Base-by-base conservation (phyloP, 2,888 invertebrate species). In the Diarsia brunnea region DNA sequence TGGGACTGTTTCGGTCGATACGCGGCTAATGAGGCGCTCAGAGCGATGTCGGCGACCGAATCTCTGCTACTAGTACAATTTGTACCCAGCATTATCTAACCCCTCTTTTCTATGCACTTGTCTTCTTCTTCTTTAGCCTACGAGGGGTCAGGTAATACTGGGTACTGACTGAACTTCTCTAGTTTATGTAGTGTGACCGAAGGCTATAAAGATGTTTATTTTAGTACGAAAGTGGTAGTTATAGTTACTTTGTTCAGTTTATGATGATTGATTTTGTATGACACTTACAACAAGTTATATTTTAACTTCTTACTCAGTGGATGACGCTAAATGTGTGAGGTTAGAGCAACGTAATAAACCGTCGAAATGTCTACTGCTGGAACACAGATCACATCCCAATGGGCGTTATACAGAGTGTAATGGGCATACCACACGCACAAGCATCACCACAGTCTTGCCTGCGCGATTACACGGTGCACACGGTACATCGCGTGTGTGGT, bases 1-100 rank as follows among this genome's bases (percentile, higher is more conserved):
- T 47, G 55, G 51, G 31, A 67, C 71, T 85, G 82, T 85, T 85
- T 81, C 83, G 71, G 78, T 74, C 74, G 64, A 78, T 71, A 78
- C 63, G 38, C 53, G 47, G 69, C 70, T 81, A 80, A 76, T 78
- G 84, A 86, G 76, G 66, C 81, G 51, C 67, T 75, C 47, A 75
- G 65, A 70, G 66, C 75, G 38, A 73, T 61, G 71, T 64, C 72
- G 64, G 43, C 51, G 65, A 74, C 74, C 74, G 58, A 72, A 61
- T 53, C 58, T 53, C 66, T 53, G 58, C 45, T 11, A 27, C 53
- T 53, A 53, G n/a, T 53, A 38, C 38, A 38, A 8, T 38, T 8
- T 0, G 38, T 38, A 38, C 38, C 38, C 7, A 38, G 5, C 7
- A 38, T 38, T 38, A 38, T 38, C 1, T 38, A 8, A 38, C 38